A percentile compares a stretch with the other conserved stretches of the same genome.
Conservation (phyloP, 2,797 vertebrate genomes). For the Cyprinodon diabolis region DNA sequence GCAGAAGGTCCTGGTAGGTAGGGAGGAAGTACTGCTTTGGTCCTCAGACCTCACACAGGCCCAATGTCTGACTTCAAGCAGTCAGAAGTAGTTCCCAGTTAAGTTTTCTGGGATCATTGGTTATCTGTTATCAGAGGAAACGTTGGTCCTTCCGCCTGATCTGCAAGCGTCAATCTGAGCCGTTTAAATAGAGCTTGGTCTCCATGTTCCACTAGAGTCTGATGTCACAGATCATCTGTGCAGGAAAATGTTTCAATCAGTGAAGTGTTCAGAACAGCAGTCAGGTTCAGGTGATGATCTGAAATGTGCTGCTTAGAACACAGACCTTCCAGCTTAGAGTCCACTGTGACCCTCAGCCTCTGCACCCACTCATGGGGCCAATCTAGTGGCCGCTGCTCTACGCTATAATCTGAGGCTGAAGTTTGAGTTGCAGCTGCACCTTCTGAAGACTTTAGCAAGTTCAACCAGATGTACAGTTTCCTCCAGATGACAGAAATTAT, state of each 20-base stretch:
- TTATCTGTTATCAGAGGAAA: no score
- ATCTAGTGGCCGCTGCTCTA: neutral
- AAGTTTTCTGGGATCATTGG: no score
- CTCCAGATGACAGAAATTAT: no score
- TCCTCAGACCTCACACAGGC: neutral
- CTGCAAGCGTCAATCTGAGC: neutral
- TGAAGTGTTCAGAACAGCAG: neutral
- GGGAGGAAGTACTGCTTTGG: neutral
- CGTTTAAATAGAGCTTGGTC: neutral
- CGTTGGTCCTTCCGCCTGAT: neutral
- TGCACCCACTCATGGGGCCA: no score
- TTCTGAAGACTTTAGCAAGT: neutral
- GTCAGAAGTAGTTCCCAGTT: no score
- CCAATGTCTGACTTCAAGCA: neutral
- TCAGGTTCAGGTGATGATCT: neutral
- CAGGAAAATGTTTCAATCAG: neutral
- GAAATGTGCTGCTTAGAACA: neutral
- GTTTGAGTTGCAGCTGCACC: neutral
- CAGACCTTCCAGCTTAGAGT: neutral
- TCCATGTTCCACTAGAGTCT: neutral
- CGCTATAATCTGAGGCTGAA: neutral
- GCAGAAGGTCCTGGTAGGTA: neutral
- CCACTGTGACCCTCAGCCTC: neutral
- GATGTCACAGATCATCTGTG: neutral
- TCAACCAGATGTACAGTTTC: neutral